A percentile compares a stretch with the other conserved stretches of the same genome.
Conservation (phyloP, 2,797 vertebrate species). For the Diceros bicornis region DNA sequence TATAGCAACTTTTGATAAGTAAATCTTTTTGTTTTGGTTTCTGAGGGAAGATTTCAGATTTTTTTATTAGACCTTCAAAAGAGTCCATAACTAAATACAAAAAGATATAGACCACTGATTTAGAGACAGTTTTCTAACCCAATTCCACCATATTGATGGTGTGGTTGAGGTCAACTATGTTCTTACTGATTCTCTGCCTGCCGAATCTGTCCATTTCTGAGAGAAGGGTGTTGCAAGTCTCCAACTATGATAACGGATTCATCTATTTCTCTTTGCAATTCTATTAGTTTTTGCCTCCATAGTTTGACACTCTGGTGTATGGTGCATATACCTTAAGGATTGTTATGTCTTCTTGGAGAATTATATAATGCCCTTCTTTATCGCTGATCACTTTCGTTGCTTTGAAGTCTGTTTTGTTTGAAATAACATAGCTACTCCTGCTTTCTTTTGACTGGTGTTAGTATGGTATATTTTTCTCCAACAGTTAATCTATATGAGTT, state of each 20-base stretch:
- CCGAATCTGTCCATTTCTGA: background rate
- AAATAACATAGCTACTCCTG: background rate
- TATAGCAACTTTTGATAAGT: background rate
- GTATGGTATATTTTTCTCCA: background rate
- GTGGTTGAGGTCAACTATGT: background rate
- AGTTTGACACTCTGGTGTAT: background rate
- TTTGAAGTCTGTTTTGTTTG: background rate
- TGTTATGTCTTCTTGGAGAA: background rate
- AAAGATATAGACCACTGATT: background rate
- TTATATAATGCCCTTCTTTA: background rate
- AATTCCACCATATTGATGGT: background rate
- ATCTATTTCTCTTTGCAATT: background rate
- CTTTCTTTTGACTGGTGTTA: background rate
- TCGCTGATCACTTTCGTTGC: background rate
- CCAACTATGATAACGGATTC: background rate
- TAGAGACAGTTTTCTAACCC: background rate
- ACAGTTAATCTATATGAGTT: background rate
- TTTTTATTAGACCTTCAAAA: background rate
- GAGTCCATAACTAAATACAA: background rate
- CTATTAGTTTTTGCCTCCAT: too few relatives aligned
- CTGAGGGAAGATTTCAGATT: constrained; percentile 2
- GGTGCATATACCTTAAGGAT: background rate
- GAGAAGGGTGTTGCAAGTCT: background rate
- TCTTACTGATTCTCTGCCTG: background rate
- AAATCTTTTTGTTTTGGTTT: constrained; percentile 36